Evolutionary conservation across 1,140 invertebrate species (phyloP).

Genomic region (Chlorops oryzae): DNA sequence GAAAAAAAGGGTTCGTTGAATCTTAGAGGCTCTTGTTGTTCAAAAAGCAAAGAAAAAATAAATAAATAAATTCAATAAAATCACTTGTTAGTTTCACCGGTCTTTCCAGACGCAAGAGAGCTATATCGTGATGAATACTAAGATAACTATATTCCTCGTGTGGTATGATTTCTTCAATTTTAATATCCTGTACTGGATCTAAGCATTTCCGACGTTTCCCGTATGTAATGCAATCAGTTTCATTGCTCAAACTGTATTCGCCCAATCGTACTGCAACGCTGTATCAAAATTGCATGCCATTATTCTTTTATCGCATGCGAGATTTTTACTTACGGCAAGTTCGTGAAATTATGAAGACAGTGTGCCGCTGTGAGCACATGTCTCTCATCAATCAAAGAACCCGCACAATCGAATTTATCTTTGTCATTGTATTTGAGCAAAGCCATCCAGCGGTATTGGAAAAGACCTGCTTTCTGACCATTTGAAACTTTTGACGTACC

Average conservation of each 20-base stretch:
- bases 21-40: too few species aligned
- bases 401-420: constrained; percentile 42
- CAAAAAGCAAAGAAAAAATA: background rate
- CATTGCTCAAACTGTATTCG: constrained; percentile 55
- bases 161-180: constrained; percentile 52
- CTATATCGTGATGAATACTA: constrained; percentile 60
- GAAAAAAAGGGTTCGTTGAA: background rate
- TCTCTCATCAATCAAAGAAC: constrained; percentile 48
- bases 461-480: constrained; percentile 47
- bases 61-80: background rate
- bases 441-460: constrained; percentile 53
- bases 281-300: background rate
- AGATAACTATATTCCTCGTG: constrained; percentile 57
- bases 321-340: too few species aligned
- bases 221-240: constrained; percentile 51
- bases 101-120: constrained; percentile 49
- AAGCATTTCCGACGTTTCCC: constrained; percentile 45
- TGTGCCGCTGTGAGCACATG: constrained; percentile 62
- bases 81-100: background rate
- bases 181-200: constrained; percentile 51
- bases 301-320: constrained; percentile 11
- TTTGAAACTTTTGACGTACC: constrained; percentile 32
- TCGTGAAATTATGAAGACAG: constrained; percentile 19
- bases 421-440: constrained; percentile 46
- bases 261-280: constrained; percentile 55